These are phyloP conservation scores for Sceloporus undulatus DNA, from an alignment of 2,113 vertebrate genomes.

Conservation along the genomic window DNA sequence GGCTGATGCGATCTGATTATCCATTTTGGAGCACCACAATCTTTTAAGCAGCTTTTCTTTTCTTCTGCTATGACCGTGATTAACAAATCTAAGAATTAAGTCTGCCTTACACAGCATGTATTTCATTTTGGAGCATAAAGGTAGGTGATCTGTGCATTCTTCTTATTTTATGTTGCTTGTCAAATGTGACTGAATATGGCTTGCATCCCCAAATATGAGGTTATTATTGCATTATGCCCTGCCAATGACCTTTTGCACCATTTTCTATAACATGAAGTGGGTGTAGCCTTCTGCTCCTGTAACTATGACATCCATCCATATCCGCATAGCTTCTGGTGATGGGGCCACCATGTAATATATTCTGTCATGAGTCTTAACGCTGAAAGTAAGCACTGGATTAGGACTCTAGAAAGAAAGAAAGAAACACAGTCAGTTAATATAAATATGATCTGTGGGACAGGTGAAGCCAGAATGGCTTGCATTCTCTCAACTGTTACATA, in stretches of 20 bases:
- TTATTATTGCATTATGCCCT: constrained; percentile 77
- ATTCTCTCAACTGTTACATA: neutral
- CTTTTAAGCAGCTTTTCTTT: constrained; percentile 48
- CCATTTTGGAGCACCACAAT: constrained; percentile 43
- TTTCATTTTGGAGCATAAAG: constrained; percentile 50
- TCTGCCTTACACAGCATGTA: constrained; percentile 51
- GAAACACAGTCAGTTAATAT: neutral
- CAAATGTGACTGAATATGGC: constrained; percentile 66
- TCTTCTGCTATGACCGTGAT: constrained; percentile 47
- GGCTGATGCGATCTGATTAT: constrained; percentile 49
- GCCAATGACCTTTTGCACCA: constrained; percentile 4
- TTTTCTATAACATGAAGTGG: constrained; percentile 89
- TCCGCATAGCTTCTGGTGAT: constrained; percentile 94
- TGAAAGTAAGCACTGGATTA: constrained; percentile 93
- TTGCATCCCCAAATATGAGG: constrained; percentile 53
- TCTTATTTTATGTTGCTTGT: constrained; percentile 44
- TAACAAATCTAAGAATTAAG: constrained; percentile 52
- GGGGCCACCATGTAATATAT: constrained; percentile 98
- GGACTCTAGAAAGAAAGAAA: constrained; percentile 83
- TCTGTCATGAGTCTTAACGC: constrained; percentile 94
- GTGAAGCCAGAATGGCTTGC: too few species aligned
- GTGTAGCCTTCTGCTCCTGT: constrained; percentile 95
- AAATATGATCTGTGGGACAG: neutral
- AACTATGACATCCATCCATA: constrained; percentile 98
- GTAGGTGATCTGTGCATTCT: constrained; percentile 29